Conservation (phyloP, 2,888 invertebrate genomes). For the Andrena bucephala region DNA sequence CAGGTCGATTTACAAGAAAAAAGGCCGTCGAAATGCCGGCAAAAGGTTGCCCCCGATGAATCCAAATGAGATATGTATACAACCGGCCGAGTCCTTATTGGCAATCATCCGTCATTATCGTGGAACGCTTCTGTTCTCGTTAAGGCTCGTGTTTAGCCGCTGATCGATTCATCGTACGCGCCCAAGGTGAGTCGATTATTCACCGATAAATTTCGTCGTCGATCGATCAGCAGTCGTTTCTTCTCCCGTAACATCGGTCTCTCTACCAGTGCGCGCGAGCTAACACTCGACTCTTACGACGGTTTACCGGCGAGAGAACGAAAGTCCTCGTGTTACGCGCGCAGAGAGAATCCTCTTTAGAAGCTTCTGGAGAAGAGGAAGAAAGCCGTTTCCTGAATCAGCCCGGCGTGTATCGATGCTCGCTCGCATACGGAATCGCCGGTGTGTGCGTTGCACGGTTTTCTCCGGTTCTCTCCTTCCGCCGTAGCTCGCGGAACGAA, state of each 20-base stretch:
- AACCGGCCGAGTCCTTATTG: slow-evolving; percentile 34
- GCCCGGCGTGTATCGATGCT: slow-evolving; percentile 24
- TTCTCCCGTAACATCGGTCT: not conserved
- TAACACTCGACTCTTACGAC: slow-evolving; percentile 34
- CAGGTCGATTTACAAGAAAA: slow-evolving; percentile 57
- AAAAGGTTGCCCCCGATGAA: slow-evolving; percentile 44
- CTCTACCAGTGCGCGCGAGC: not conserved
- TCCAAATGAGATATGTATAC: slow-evolving; percentile 45
- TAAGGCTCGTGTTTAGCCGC: slow-evolving; percentile 28
- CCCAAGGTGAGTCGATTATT: slow-evolving; percentile 38
- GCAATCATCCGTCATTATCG: slow-evolving; percentile 54
- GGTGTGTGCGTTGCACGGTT: slow-evolving; percentile 46
- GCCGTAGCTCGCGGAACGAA: slow-evolving; percentile 45
- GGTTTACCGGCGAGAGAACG: slow-evolving; percentile 46
- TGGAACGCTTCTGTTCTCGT: slow-evolving; percentile 34
- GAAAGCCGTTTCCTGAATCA: slow-evolving; percentile 66
- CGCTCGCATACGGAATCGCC: slow-evolving; percentile 1
- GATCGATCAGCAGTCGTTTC: not conserved
- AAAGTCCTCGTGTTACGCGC: slow-evolving; percentile 55
- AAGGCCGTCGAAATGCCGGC: slow-evolving; percentile 22
- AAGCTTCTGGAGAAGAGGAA: slow-evolving; percentile 50
- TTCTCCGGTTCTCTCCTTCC: slow-evolving; percentile 57
- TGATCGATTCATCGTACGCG: slow-evolving; percentile 29
- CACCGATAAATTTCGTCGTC: slow-evolving; percentile 11
- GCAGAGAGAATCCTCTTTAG: slow-evolving; percentile 40